A percentile compares a stretch with the other conserved stretches of the same genome.
phyloP scores from a whole-genome alignment of 2,113 vertebrate species.

The Centropus unirufus region DNA sequence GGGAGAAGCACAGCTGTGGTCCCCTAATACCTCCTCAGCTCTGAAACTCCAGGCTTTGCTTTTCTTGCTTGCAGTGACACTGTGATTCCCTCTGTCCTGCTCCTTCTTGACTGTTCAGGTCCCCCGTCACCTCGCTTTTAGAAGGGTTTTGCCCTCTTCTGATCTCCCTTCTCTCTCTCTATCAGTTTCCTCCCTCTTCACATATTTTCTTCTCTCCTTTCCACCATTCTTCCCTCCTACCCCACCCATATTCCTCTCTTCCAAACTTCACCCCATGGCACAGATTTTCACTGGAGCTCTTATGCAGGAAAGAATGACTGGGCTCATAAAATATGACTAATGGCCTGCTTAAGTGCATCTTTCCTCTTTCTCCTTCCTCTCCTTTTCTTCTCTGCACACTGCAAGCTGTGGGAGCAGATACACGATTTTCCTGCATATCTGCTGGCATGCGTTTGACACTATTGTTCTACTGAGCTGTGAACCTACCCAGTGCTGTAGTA shows the following conservation, averaged over 20 bases:
- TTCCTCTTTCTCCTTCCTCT: not conserved
- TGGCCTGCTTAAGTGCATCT: not conserved
- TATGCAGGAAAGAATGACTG: not conserved
- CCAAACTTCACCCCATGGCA: not conserved
- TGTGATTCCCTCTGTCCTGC: not conserved
- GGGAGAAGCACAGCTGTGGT: not conserved
- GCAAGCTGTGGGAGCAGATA: not conserved
- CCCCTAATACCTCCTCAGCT: not conserved
- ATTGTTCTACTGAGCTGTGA: not conserved
- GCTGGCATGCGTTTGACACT: not conserved
- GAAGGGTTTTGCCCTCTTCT: accelerated
- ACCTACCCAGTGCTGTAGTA: not conserved
- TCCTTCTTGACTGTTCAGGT: not conserved
- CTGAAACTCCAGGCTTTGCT: not conserved
- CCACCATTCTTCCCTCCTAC: not conserved
- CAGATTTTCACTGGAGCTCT: not conserved
- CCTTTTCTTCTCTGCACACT: not conserved
- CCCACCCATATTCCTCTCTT: not conserved
- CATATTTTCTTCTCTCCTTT: not conserved
- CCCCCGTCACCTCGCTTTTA: not conserved
- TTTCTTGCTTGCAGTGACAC: too few relatives aligned
- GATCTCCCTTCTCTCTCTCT: not conserved
- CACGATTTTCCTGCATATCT: not conserved
- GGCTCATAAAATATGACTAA: not conserved
- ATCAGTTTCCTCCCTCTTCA: not conserved